Evolutionary conservation across 2,888 invertebrate genomes (phyloP).

Genomic region (Phyto melanocephala): DNA sequence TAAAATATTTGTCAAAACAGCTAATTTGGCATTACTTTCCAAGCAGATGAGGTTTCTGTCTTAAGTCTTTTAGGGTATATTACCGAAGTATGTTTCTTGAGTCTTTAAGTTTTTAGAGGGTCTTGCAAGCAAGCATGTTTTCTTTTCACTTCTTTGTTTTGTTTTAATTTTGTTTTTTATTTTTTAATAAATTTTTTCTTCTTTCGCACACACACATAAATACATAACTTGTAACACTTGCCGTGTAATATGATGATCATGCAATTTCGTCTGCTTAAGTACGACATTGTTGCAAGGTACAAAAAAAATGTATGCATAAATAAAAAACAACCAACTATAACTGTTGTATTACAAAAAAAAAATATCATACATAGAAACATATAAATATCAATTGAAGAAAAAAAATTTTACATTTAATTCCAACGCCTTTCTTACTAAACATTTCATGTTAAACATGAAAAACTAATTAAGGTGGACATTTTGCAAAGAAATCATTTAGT

Average conservation of each 20-base stretch:
- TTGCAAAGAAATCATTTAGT: neutral
- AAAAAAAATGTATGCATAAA: neutral
- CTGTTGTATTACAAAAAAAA: too few species aligned
- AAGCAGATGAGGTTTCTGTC: neutral
- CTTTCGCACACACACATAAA: neutral
- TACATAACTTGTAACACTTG: neutral
- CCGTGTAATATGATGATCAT: slow-evolving; percentile 1
- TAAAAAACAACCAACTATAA: neutral
- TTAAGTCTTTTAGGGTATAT: neutral
- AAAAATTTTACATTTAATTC: neutral
- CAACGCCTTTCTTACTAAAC: too few species aligned
- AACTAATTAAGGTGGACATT: slow-evolving; percentile 20
- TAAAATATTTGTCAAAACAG: too few species aligned
- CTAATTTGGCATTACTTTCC: too few species aligned
- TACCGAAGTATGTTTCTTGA: neutral
- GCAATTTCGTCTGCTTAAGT: neutral
- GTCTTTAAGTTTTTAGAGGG: neutral
- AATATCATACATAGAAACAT: too few species aligned
- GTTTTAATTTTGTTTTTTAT: too few species aligned
- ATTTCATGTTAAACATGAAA: slow-evolving; percentile 4
- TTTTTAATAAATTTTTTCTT: neutral
- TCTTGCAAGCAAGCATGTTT: neutral
- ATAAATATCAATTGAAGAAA: neutral
- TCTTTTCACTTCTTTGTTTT: too few species aligned
- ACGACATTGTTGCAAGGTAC: slow-evolving; percentile 31